Evolutionary conservation across 2,113 vertebrate species (phyloP).

Genomic region (Melospiza georgiana): DNA sequence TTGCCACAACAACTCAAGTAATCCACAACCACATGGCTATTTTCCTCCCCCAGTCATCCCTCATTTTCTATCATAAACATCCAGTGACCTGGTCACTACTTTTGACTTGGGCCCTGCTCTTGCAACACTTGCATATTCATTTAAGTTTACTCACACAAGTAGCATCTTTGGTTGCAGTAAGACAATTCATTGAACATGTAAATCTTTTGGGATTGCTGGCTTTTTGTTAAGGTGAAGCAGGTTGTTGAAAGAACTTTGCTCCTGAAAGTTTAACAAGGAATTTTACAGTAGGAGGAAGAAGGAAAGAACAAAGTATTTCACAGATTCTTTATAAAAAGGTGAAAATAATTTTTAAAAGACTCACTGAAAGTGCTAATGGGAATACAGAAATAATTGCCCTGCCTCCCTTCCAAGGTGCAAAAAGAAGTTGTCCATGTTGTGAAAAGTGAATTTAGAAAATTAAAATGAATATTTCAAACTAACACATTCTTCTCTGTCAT

Average conservation of each 20-base stretch:
- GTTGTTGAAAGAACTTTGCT: not conserved
- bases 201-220: not conserved
- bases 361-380: not conserved
- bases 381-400: not conserved
- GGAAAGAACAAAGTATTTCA: not conserved
- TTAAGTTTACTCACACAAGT: not conserved
- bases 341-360: not conserved
- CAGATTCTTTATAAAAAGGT: not conserved
- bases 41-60: not conserved
- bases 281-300: not conserved
- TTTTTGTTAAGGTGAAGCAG: not conserved
- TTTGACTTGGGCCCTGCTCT: not conserved
- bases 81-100: not conserved
- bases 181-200: not conserved
- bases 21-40: not conserved
- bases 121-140: not conserved
- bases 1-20: not conserved
- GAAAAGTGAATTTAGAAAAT: slow-evolving; percentile 10
- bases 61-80: not conserved
- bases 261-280: not conserved
- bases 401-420: not conserved
- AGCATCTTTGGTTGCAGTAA: not conserved
- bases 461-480: not conserved
- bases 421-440: not conserved
- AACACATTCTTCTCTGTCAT: not conserved